Evolutionary conservation across 2,797 vertebrate species (phyloP).

Genomic region (Neopelma chrysocephalum): DNA sequence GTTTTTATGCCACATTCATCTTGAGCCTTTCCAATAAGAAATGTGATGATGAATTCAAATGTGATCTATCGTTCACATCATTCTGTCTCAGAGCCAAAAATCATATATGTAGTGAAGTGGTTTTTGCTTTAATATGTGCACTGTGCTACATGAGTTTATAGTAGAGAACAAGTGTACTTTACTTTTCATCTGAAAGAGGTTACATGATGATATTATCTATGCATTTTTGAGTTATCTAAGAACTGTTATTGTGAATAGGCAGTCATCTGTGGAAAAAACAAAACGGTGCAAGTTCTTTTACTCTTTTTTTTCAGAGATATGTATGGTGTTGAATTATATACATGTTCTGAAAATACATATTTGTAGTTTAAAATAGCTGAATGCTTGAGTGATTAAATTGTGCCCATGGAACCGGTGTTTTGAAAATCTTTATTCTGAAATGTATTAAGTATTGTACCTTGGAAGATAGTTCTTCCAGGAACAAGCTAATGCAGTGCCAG

Average conservation of each 20-base stretch:
- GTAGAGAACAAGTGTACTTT: not conserved
- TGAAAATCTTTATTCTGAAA: constrained; percentile 24
- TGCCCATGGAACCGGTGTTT: not conserved
- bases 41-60: constrained; percentile 20
- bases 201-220: not conserved
- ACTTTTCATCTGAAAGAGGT: not conserved
- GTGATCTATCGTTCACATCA: not conserved
- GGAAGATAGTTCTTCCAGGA: constrained; percentile 46
- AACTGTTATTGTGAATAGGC: not conserved
- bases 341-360: not conserved
- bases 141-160: not conserved
- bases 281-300: not conserved
- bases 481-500: constrained; percentile 26
- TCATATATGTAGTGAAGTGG: not conserved
- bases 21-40: constrained; percentile 26
- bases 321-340: not conserved
- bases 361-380: not conserved
- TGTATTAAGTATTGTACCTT: not conserved
- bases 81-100: constrained; percentile 3
- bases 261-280: not conserved
- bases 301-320: not conserved
- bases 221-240: not conserved
- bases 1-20: constrained; percentile 30
- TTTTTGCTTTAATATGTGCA: not conserved
- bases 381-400: not conserved